Base-by-base conservation (phyloP, 2,113 vertebrate genomes). In the Poeciliopsis occidentalis region DNA sequence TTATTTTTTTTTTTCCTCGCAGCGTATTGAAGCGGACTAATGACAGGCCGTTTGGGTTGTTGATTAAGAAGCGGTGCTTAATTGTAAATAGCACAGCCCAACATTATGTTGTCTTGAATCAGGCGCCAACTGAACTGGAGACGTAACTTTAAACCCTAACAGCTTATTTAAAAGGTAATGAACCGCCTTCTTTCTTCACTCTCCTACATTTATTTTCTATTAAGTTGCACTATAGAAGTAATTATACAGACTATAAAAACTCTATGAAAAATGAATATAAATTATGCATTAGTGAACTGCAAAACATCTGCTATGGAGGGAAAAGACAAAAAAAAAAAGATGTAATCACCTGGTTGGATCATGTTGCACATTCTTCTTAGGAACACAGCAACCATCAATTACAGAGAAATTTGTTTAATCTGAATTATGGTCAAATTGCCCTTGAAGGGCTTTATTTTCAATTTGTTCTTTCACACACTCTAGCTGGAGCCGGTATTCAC, bases 101-200 rank as follows among this genome's bases (percentile, higher is more conserved):
- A 67, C 60, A 73, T 68, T 22, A 60, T 76, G 61, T 57, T 24
- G n/a, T 63, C n/a, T 71, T 17, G 27, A 72, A 79, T 76, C 10
- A 63, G 32, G 19, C 54, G 67, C 69, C 67, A 57, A 29, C 31
- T 76, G 60, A 76, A 87, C 79, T 63, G 64, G 74, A 67, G 64
- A 70, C 70, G 34, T 12, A 11, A 37, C 34, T 37, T 37, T 37
- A 11, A 37, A 37, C 34, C 10, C 34, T 11, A 37, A 37, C 10
- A 37, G 34, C 34, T 37, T 3, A 37, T 37, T 12, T 37, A 37
- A 37, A 37, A 37, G 92, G 92, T 85, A 90, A 87, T 76, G 71
- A 77, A 67, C 82, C 80, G 47, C 75, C 72, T 71, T 37, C 75
- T 75, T 82, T 85, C 83, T 79, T 82, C 80, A 68, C 78, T 73